These are phyloP conservation scores for Philereme vetulata DNA, from an alignment of 2,888 invertebrate species.

Conservation along the genomic window DNA sequence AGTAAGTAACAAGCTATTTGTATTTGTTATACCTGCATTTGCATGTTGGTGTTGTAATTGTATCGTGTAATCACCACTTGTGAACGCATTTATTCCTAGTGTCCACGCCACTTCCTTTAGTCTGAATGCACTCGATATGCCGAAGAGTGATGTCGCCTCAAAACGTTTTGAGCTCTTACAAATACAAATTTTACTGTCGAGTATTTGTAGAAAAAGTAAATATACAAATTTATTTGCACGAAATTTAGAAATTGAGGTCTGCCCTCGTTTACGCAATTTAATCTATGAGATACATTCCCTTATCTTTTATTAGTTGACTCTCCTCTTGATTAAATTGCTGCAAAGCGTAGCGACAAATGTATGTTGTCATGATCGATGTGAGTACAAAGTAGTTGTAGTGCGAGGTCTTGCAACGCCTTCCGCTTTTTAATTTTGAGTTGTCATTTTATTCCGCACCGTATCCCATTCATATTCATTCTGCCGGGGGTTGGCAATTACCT, in stretches of 20 bases:
- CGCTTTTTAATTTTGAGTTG: conserved; percentile 78
- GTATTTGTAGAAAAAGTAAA: conserved; percentile 12
- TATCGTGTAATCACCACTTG: conserved; percentile 37
- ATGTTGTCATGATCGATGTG: conserved; percentile 61
- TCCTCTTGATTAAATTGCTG: conserved; percentile 56
- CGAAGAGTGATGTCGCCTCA: conserved; percentile 79
- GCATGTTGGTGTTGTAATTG: conserved; percentile 40
- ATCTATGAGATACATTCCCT: conserved; percentile 38
- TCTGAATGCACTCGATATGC: conserved; percentile 76
- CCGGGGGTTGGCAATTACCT: conserved; percentile 77
- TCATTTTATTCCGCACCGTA: conserved; percentile 84
- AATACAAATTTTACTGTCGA: conserved; percentile 33
- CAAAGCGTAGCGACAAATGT: conserved; percentile 52
- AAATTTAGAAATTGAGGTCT: conserved; percentile 46
- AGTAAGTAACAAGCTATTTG: conserved; percentile 25
- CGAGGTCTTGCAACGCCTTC: conserved; percentile 74
- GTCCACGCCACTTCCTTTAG: conserved; percentile 74
- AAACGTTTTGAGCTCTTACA: conserved; percentile 51
- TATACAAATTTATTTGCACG: conserved; percentile 42
- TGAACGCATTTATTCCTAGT: conserved; percentile 57
- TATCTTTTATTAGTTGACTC: conserved; percentile 28
- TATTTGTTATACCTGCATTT: conserved; percentile 35
- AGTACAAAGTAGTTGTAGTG: conserved; percentile 76
- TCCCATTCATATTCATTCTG: conserved; percentile 85
- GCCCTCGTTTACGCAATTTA: conserved; percentile 48